Percentiles rank a stretch among this genome's conserved stretches.
Evolutionary conservation across 2,113 vertebrate species (phyloP).

Genomic region (Carassius auratus): DNA sequence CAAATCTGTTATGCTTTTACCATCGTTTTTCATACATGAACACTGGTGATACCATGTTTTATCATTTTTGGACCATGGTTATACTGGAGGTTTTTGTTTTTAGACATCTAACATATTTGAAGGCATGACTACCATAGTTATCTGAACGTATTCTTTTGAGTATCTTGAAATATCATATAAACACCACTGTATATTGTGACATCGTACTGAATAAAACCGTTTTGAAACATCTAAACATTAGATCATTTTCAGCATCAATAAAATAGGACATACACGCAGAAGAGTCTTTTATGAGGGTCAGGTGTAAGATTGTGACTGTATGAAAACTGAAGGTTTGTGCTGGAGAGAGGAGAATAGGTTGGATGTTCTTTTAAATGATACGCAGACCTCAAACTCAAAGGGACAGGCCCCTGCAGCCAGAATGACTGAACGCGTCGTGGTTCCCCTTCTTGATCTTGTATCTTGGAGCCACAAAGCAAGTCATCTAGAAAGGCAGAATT

Average conservation of each 20-base stretch:
- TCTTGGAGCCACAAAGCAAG: not conserved
- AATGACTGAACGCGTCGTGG: not conserved
- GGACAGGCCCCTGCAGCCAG: slow-evolving; percentile 29
- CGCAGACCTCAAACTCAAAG: not conserved
- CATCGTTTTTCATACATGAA: not conserved
- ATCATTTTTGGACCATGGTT: not conserved
- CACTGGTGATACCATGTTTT: not conserved
- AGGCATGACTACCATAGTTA: not conserved
- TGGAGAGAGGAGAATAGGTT: slow-evolving; percentile 18
- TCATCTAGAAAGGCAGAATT: slow-evolving; percentile 11
- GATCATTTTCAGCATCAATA: not conserved
- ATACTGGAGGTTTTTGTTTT: not conserved
- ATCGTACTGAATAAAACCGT: not conserved
- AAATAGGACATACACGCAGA: not conserved
- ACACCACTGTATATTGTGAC: not conserved
- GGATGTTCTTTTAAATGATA: slow-evolving; percentile 37
- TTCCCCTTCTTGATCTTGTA: not conserved
- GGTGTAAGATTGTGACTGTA: not conserved
- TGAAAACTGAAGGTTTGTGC: slow-evolving; percentile 22
- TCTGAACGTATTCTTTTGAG: not conserved
- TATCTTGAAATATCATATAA: not conserved
- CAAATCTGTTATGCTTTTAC: not conserved
- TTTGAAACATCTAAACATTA: not conserved
- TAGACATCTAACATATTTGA: not conserved
- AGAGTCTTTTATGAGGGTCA: not conserved